Percentiles rank a stretch among this genome's conserved stretches.
Evolutionary conservation across 2,888 invertebrate species (phyloP).

Genomic region (Pristionchus maxplancki): DNA sequence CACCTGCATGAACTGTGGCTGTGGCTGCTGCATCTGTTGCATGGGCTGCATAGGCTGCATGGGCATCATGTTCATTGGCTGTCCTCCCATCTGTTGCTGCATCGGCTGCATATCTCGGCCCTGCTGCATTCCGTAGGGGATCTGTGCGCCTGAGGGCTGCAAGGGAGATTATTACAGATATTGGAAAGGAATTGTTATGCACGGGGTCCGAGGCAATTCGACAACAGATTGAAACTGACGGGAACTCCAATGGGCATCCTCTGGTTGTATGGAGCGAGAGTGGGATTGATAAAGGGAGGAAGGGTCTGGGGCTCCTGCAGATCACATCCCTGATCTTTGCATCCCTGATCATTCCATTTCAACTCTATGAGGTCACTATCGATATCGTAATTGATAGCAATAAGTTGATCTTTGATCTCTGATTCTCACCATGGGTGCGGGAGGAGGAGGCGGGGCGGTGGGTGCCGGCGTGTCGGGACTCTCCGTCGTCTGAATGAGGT

Average conservation of each 20-base stretch:
- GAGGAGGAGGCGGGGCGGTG: constrained; percentile 56
- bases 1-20: constrained; percentile 40
- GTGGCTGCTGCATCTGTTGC: constrained; percentile 7
- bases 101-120: neutral
- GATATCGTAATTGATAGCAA: neutral
- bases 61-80: constrained; percentile 13
- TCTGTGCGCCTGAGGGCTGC: constrained; percentile 37
- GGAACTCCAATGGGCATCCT: constrained; percentile 29
- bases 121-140: constrained; percentile 36
- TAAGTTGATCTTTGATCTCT: neutral
- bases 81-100: neutral
- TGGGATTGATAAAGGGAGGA: constrained; percentile 42
- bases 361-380: neutral
- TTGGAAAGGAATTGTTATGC: neutral
- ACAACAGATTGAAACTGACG: neutral
- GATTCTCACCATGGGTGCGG: constrained; percentile 2
- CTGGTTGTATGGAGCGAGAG: constrained; percentile 50
- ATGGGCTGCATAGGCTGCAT: neutral
- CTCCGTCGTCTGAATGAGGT: constrained; percentile 2
- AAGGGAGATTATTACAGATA: neutral
- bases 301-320: neutral
- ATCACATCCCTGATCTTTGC: neutral
- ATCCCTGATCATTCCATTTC: neutral
- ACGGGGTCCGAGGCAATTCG: neutral
- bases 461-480: constrained; percentile 42